These are phyloP conservation scores for Amblyopsis hoosieri DNA, from an alignment of 2,797 vertebrate species.

Conservation along the genomic window DNA sequence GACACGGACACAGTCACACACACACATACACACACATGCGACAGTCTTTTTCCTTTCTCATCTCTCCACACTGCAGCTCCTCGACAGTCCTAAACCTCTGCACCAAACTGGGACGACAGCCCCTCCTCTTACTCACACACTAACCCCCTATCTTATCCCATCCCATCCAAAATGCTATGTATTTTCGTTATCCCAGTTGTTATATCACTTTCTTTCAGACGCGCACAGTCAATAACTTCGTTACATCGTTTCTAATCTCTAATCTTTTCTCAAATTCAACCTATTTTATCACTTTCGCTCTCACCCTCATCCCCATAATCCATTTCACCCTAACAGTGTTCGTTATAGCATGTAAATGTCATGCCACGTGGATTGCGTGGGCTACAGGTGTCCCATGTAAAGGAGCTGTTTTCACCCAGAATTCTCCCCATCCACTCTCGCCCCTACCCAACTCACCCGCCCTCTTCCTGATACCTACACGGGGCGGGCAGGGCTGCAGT, in stretches of 20 bases:
- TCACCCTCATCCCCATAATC: conserved; percentile 34
- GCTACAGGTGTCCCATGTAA: conserved; percentile 59
- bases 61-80: conserved; percentile 50
- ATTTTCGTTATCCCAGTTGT: not conserved
- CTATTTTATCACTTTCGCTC: conserved; percentile 12
- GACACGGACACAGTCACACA: conserved; percentile 12
- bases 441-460: not conserved
- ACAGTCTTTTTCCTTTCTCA: conserved; percentile 31
- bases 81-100: conserved; percentile 62
- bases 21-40: not conserved
- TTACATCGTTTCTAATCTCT: not conserved
- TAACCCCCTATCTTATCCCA: not conserved
- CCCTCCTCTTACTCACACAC: conserved; percentile 41
- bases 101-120: conserved; percentile 63
- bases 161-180: no score
- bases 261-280: conserved; percentile 1
- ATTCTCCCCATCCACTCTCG: not conserved
- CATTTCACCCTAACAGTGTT: conserved; percentile 44
- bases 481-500: conserved; percentile 71
- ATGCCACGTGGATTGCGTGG: conserved; percentile 59
- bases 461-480: conserved; percentile 32
- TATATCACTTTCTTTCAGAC: not conserved
- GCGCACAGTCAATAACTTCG: no score
- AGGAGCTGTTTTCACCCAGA: conserved; percentile 5
- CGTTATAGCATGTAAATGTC: conserved; percentile 59